Conservation (phyloP, 2,797 vertebrate genomes). For the Peromyscus aztecus region DNA sequence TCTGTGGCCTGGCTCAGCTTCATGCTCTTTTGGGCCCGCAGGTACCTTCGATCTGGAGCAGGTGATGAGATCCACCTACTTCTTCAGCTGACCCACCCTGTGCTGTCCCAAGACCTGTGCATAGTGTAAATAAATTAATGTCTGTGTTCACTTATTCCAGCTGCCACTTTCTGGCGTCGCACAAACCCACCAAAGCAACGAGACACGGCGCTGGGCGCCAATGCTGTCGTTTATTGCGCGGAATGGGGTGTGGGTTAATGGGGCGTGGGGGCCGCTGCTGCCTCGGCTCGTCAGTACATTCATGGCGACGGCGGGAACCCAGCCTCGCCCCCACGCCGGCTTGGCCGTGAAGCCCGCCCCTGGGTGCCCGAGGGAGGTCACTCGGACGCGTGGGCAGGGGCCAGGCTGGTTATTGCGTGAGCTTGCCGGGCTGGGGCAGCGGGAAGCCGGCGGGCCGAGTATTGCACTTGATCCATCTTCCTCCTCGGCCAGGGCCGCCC, state of each 20-base stretch:
- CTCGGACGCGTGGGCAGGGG: not conserved
- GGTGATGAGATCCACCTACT: conserved; percentile 95
- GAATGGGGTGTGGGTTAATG: conserved; percentile 85
- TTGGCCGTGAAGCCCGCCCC: not conserved
- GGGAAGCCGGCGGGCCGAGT: conserved; percentile 67
- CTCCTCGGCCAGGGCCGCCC: not conserved
- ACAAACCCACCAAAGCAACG: conserved; percentile 13
- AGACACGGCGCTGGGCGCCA: conserved; percentile 80
- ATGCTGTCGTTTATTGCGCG: conserved; percentile 89
- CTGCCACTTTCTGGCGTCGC: too few relatives aligned
- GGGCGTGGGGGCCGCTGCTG: conserved; percentile 65
- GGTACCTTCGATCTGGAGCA: conserved; percentile 93
- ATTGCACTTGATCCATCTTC: conserved; percentile 74
- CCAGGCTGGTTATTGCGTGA: conserved; percentile 79
- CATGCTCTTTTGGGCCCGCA: conserved; percentile 68
- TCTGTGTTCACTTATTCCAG: not conserved
- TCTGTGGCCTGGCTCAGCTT: too few relatives aligned
- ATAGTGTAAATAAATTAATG: conserved; percentile 74
- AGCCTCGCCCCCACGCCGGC: conserved; percentile 42
- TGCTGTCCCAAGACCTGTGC: not conserved
- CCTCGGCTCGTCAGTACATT: conserved; percentile 79
- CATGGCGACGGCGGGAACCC: conserved; percentile 58
- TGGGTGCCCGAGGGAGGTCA: not conserved
- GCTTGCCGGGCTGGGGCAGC: conserved; percentile 61
- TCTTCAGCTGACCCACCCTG: conserved; percentile 94